Base-by-base conservation (phyloP, 2,113 vertebrate genomes). In the Saccopteryx leptura region DNA sequence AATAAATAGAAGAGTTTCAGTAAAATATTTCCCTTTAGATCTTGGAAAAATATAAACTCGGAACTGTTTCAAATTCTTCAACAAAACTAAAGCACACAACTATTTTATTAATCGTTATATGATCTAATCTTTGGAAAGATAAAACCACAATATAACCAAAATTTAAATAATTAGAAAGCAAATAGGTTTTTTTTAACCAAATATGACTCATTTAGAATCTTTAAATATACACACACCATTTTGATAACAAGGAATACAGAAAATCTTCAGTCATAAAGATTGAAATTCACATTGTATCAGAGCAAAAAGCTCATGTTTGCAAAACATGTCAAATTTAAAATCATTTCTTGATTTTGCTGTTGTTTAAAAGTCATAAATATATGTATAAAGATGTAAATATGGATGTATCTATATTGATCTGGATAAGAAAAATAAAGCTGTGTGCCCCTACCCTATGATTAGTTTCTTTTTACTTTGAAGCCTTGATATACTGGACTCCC, bases 291-390 rank as follows among this genome's bases (percentile, higher is more conserved):
- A 96, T 66, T 4, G 9, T 76, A 13, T 28, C 26, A 60, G 15
- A 80, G 33, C 18, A 58, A 8, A 88, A 93, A 86, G 5, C 7
- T 93, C 69, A 24, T 39, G 12, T 33, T 93, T 88, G 8, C 89
- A 84, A 93, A 95, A 90, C 19, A 65, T 54, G n/a, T 69, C 50
- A 84, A 56, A 31, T 33, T 90, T 10, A 90, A 94, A 90, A 72
- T 48, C 9, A 52, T 85, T 88, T 96, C 18, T 80, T 52, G 12
- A 52, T 78, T 76, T 58, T 66, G 7, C 5, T 85, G 7, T 4
- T 48, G 50, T 95, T 96, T 71, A 75, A 13, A 84, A 89, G 72
- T 2, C 19, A 58, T 78, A 74, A 19, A 60, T 48, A 72, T 13
- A 50, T 79, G 0, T 46, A 82, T 50, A 61, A 63, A 95, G 5